Conservation (phyloP, 2,113 vertebrate genomes). For the Orientallactaga bullata region DNA sequence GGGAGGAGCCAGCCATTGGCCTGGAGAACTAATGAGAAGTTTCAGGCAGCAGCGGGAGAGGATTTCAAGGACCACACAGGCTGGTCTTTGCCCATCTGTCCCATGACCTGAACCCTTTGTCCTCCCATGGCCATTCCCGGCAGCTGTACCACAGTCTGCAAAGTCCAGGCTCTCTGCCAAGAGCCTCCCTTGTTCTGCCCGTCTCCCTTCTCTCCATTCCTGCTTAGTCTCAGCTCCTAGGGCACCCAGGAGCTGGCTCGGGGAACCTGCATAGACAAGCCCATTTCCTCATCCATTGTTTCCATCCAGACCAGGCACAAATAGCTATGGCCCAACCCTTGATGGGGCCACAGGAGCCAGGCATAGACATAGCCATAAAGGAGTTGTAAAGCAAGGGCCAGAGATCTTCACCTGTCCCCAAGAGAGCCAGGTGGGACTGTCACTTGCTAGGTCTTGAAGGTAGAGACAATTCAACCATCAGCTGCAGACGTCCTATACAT, state of each 20-base stretch:
- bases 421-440: neutral
- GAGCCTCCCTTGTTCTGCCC: fast-evolving
- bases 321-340: neutral
- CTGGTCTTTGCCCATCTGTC: fast-evolving
- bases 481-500: neutral
- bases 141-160: neutral
- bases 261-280: no score
- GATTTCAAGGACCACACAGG: no score
- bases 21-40: neutral
- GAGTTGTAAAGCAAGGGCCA: neutral
- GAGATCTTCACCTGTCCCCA: neutral
- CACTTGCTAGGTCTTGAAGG: neutral
- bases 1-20: neutral
- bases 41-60: neutral
- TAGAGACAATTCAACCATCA: neutral
- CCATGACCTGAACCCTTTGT: neutral
- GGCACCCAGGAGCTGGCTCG: neutral
- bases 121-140: neutral
- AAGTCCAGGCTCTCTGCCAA: neutral
- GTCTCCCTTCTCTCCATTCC: neutral
- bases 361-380: neutral
- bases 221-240: neutral
- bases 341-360: neutral
- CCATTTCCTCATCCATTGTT: neutral
- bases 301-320: neutral